phyloP scores from a whole-genome alignment of 2,113 vertebrate species.

The Herpetotheres cachinnans region DNA sequence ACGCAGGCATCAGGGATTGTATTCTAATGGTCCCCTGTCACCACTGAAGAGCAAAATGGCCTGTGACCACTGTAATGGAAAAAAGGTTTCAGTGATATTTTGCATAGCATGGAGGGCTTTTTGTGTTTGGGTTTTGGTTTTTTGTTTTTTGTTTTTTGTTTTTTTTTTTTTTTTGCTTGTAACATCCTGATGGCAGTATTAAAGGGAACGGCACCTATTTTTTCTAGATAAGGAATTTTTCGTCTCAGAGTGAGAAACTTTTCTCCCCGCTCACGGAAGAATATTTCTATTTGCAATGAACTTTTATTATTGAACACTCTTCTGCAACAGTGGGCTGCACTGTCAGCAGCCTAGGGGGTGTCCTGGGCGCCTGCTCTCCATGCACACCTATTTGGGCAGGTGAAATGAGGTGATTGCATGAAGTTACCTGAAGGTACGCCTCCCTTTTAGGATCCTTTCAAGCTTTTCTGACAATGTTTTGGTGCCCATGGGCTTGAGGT shows the following conservation, averaged over 20 bases:
- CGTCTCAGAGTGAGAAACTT: not conserved
- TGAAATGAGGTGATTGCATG: not conserved
- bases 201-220: not conserved
- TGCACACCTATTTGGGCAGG: not conserved
- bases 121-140: not conserved
- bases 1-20: constrained; percentile 20
- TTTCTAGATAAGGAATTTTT: not conserved
- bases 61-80: constrained; percentile 52
- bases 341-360: not conserved
- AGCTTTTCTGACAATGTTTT: not conserved
- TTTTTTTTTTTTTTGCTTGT: not conserved
- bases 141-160: not conserved
- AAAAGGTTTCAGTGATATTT: constrained; percentile 29
- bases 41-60: constrained; percentile 46
- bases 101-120: not conserved
- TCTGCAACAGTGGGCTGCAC: too few species aligned
- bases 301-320: not conserved
- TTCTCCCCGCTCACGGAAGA: not conserved
- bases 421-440: not conserved
- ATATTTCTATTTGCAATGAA: not conserved
- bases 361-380: not conserved
- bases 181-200: not conserved
- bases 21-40: constrained; percentile 47
- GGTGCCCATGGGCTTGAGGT: not conserved
- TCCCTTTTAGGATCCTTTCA: not conserved